Evolutionary conservation across 2,797 vertebrate genomes (phyloP).

Genomic region (Cynodonichthys magdalenae): DNA sequence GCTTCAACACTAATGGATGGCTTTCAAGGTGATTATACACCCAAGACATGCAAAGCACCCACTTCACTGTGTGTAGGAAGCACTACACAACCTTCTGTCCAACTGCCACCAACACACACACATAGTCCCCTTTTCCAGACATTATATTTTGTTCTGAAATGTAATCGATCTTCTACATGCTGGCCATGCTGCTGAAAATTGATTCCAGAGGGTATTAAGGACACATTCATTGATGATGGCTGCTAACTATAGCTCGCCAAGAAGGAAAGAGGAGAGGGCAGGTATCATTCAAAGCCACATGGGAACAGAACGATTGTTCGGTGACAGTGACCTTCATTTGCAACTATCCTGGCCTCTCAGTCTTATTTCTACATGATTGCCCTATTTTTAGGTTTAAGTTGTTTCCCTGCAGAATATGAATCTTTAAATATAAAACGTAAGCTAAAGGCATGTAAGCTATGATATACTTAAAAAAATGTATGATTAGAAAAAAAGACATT

Average conservation of each 20-base stretch:
- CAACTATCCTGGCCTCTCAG: background rate
- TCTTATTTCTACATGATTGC: too few relatives aligned
- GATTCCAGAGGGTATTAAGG: conserved; percentile 67
- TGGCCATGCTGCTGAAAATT: conserved; percentile 57
- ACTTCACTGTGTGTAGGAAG: conserved; percentile 65
- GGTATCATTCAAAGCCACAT: background rate
- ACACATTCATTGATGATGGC: conserved; percentile 55
- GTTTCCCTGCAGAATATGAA: too few relatives aligned
- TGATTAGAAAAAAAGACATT: too few relatives aligned
- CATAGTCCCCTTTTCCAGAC: conserved; percentile 43
- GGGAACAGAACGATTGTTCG: background rate
- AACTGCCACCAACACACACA: conserved; percentile 1
- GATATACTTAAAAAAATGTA: too few relatives aligned
- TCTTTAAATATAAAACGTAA: too few relatives aligned
- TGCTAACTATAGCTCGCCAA: conserved; percentile 40
- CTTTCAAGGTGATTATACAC: conserved; percentile 67
- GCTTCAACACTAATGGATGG: conserved; percentile 61
- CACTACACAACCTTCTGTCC: background rate
- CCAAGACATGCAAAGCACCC: conserved; percentile 70
- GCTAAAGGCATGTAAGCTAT: too few relatives aligned
- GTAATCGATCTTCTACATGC: conserved; percentile 65
- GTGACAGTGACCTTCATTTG: background rate
- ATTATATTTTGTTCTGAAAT: conserved; percentile 68
- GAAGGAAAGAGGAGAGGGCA: conserved; percentile 5
- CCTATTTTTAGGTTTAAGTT: too few relatives aligned